Percentiles rank a stretch among this genome's conserved stretches.
phyloP scores from a whole-genome alignment of 1,140 invertebrate genomes.

The Camponotus pennsylvanicus region DNA sequence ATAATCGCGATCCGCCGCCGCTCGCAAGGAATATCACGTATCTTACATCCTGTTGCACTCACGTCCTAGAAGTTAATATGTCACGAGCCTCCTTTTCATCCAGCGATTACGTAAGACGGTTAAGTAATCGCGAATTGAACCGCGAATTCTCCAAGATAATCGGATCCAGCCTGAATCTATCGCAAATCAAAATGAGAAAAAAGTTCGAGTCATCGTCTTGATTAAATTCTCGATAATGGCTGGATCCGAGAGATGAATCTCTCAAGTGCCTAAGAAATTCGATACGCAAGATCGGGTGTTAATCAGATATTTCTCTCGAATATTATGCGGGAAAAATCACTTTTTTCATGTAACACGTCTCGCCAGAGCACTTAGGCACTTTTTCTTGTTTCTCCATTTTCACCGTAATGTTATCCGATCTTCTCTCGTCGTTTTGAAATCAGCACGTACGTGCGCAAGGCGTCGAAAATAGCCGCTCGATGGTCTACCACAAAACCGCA shows the following conservation, averaged over 20 bases:
- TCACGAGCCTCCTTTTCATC: conserved; percentile 31
- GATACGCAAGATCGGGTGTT: not conserved
- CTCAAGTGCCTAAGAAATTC: not conserved
- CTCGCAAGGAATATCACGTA: conserved; percentile 17
- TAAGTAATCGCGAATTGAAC: conserved; percentile 52
- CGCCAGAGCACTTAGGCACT: not conserved
- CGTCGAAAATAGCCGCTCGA: conserved; percentile 64
- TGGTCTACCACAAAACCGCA: conserved; percentile 66
- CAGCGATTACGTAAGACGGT: not conserved
- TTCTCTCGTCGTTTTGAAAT: conserved; percentile 49
- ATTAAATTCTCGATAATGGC: not conserved
- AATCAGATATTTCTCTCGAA: not conserved
- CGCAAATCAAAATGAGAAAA: not conserved
- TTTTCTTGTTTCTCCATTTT: not conserved
- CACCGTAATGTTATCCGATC: not conserved
- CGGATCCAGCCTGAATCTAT: not conserved
- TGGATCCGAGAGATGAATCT: not conserved
- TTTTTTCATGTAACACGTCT: not conserved
- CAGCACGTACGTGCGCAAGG: conserved; percentile 17
- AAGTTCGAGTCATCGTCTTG: not conserved
- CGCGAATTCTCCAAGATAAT: conserved; percentile 22
- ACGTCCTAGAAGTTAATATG: conserved; percentile 29
- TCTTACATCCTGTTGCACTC: conserved; percentile 31
- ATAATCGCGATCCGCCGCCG: conserved; percentile 34
- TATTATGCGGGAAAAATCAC: not conserved